Base-by-base conservation (phyloP, 2,888 invertebrate genomes). In the Agonum fuliginosum region DNA sequence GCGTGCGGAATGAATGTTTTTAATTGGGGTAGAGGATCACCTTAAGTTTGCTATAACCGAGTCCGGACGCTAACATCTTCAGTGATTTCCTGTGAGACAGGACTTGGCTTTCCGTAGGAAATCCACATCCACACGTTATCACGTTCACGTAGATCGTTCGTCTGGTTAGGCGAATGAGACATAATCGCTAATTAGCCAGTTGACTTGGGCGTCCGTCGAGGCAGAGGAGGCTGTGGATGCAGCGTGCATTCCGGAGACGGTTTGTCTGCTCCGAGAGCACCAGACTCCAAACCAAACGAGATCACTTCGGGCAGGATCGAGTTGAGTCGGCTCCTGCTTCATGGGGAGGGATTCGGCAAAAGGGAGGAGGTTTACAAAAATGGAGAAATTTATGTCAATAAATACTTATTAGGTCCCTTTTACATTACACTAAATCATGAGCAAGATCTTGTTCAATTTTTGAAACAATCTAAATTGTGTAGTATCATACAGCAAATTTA, bases 191-290 rank as follows among this genome's bases (percentile, higher is more conserved):
- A 62, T 62, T 62, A 62, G 17, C 14, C 12, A 46, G 46, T 46
- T 46, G 27, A n/a, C n/a, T n/a, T n/a, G n/a, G n/a, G 30, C 10
- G 24, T 22, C 5, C 17, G 17, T 48, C 19, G 17, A 48, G 19
- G n/a, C 58, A 30, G 58, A 30, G 58, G 58, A 27, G 58, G 34
- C 3, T 62, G 30, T 30, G 58, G 17, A 62, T 27, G 58, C 58
- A 30, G 58, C 30, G 24, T 43, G 20, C 67, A 67, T 75, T 75
- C 75, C 75, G 75, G 65, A 75, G 75, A 75, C 75, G 75, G 67
- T 34, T 67, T 75, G 75, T 75, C 75, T 75, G 67, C 27, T 46
- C 46, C 14, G 46, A 46, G 46, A n/a, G n/a, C n/a, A n/a, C n/a
- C n/a, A n/a, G n/a, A n/a, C n/a, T n/a, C 10, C 48, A 8, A 6